These are phyloP conservation scores for Ailurus styani DNA, from an alignment of 2,113 vertebrate genomes.

Conservation along the genomic window DNA sequence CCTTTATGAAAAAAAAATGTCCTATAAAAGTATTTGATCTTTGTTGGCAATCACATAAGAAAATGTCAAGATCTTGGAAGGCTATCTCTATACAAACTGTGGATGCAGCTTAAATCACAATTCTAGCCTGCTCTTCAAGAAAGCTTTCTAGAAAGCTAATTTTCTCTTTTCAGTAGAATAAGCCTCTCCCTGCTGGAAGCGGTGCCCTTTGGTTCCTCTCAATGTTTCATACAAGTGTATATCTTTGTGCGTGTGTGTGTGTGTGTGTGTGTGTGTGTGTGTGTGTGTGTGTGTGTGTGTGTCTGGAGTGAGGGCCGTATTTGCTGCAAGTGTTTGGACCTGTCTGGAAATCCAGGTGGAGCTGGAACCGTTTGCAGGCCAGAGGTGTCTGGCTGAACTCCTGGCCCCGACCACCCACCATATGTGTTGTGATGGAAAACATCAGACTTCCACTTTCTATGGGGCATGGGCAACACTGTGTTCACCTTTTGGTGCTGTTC, in stretches of 20 bases:
- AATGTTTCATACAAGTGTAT: not conserved
- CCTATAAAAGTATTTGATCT: not conserved
- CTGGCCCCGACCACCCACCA: not conserved
- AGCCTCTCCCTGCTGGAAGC: not conserved
- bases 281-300: too few relatives aligned
- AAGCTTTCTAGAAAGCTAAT: not conserved
- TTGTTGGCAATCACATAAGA: not conserved
- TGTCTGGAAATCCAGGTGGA: not conserved
- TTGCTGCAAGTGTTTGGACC: not conserved
- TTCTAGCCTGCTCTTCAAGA: conserved; percentile 61
- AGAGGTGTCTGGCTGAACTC: not conserved
- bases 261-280: too few relatives aligned
- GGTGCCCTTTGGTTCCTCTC: not conserved
- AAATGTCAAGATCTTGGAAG: not conserved
- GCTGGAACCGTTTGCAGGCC: not conserved
- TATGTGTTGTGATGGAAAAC: not conserved
- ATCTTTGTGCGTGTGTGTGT: not conserved
- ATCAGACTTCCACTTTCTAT: not conserved
- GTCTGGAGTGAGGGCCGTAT: not conserved
- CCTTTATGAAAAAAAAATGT: not conserved
- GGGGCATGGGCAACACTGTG: not conserved
- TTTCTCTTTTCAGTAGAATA: not conserved
- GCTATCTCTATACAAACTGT: not conserved
- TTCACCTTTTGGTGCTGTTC: conserved; percentile 63
- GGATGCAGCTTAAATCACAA: not conserved